These are phyloP conservation scores for Drosophila prolongata DNA, from an alignment of 2,888 invertebrate species.

Conservation along the genomic window DNA sequence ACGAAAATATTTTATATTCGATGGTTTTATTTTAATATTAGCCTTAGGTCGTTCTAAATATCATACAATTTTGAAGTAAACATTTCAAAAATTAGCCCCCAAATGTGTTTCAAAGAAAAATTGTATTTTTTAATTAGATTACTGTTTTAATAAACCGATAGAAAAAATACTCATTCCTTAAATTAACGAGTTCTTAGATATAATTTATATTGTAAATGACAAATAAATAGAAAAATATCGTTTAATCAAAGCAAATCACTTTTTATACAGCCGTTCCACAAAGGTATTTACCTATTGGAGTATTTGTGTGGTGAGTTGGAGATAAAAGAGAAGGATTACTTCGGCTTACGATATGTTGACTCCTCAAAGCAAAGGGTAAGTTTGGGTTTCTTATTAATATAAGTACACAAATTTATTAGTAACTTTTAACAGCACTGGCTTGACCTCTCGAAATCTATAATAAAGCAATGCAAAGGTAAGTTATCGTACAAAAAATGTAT, in stretches of 20 bases:
- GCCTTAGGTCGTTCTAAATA: too few species aligned
- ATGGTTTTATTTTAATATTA: too few species aligned
- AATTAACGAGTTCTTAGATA: too few species aligned
- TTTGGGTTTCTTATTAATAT: background rate
- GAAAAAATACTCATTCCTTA: too few species aligned
- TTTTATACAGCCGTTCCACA: slow-evolving; percentile 89
- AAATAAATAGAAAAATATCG: background rate
- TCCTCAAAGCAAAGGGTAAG: slow-evolving; percentile 94
- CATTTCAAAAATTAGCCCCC: too few species aligned
- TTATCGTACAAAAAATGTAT: background rate
- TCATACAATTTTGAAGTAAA: too few species aligned
- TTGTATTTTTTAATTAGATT: too few species aligned
- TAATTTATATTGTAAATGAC: too few species aligned
- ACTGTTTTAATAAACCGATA: too few species aligned
- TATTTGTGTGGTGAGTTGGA: slow-evolving; percentile 95
- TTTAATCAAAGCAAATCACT: background rate
- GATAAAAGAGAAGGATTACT: slow-evolving; percentile 96
- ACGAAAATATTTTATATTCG: too few species aligned
- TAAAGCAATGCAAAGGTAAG: slow-evolving; percentile 96
- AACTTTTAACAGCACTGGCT: slow-evolving; percentile 93
- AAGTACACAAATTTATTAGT: background rate
- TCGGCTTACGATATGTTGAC: slow-evolving; percentile 96
- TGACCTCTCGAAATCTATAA: slow-evolving; percentile 94
- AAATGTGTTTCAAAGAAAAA: too few species aligned
- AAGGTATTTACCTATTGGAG: slow-evolving; percentile 95